Percentiles rank a stretch among this genome's conserved stretches.
phyloP scores from a whole-genome alignment of 1,140 invertebrate species.

The Euglossa dilemma region DNA sequence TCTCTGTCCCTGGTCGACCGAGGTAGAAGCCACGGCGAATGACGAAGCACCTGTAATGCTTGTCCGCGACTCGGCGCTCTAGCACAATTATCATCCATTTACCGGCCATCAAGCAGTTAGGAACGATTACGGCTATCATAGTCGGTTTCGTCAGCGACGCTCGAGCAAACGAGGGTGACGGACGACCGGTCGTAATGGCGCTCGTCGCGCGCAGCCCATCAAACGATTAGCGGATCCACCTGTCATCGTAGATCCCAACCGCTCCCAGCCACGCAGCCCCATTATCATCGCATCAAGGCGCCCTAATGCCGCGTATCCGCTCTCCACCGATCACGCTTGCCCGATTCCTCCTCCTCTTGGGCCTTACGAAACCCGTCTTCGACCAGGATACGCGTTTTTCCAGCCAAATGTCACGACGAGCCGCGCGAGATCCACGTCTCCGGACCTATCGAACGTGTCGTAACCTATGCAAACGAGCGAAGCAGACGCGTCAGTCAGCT shows the following conservation, averaged over 20 bases:
- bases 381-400: constrained; percentile 37
- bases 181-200: constrained; percentile 62
- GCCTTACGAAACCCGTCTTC: constrained; percentile 39
- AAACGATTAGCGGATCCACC: constrained; percentile 79
- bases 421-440: background rate
- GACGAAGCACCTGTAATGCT: constrained; percentile 70
- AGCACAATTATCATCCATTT: constrained; percentile 81
- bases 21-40: constrained; percentile 47
- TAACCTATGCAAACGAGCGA: background rate
- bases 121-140: constrained; percentile 79
- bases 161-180: constrained; percentile 63
- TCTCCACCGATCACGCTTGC: constrained; percentile 49
- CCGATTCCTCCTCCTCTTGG: constrained; percentile 5
- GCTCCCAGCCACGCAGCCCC: constrained; percentile 68
- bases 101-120: constrained; percentile 79
- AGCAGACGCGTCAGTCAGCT: too few species aligned
- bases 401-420: constrained; percentile 47
- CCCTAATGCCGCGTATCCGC: constrained; percentile 77
- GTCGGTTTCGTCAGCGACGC: constrained; percentile 66
- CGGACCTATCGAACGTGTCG: background rate
- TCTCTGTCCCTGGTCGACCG: background rate
- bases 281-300: constrained; percentile 78
- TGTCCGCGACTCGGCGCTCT: constrained; percentile 55
- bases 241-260: constrained; percentile 78
- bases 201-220: constrained; percentile 58